Conservation (phyloP, 53 echinoderm and acorn worm genomes). For the Henricia sp. region DNA sequence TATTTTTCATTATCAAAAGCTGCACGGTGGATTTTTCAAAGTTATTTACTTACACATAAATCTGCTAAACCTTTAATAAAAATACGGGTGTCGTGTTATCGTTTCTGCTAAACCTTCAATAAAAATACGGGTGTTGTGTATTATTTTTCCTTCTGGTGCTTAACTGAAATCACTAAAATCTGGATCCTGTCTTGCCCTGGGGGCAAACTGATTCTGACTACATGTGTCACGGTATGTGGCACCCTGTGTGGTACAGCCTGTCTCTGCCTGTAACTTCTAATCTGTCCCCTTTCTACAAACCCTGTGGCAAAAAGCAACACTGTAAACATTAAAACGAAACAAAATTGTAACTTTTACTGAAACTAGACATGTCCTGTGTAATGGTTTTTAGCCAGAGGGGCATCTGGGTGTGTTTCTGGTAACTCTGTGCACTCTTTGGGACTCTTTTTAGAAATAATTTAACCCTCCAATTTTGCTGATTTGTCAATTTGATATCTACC, state of each 20-base stretch:
- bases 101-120: neutral
- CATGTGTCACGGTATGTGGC: conserved; percentile 5
- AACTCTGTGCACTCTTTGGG: neutral
- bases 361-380: neutral
- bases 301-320: conserved; percentile 54
- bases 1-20: neutral
- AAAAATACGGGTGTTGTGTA: no score
- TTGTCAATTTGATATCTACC: no score
- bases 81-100: neutral
- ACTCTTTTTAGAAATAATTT: no score
- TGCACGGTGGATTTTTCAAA: no score
- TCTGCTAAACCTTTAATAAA: neutral
- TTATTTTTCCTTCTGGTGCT: neutral
- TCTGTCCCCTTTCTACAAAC: conserved; percentile 36
- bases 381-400: neutral
- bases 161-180: neutral
- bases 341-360: neutral
- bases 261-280: conserved; percentile 41
- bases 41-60: no score
- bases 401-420: neutral
- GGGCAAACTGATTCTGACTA: conserved; percentile 25
- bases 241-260: conserved; percentile 14
- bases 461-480: no score
- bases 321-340: neutral
- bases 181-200: conserved; percentile 22